Evolutionary conservation across 2,797 vertebrate genomes (phyloP).

Genomic region (Lepidocolaptes lacrymiger): DNA sequence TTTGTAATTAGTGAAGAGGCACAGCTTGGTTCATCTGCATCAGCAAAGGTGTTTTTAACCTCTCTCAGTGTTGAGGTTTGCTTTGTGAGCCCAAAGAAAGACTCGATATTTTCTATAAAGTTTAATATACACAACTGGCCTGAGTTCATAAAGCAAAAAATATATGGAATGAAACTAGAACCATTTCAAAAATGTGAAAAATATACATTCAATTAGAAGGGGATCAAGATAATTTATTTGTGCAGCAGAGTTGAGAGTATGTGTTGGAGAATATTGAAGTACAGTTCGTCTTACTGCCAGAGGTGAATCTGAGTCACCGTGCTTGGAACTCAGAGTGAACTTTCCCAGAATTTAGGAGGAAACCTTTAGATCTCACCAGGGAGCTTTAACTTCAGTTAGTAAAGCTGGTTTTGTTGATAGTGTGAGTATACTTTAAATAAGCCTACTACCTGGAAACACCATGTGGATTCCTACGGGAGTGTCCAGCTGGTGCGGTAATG

Average conservation of each 20-base stretch:
- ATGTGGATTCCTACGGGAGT: background rate
- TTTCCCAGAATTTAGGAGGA: slow-evolving; percentile 42
- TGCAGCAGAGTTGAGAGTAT: background rate
- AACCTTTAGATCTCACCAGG: background rate
- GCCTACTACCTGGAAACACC: background rate
- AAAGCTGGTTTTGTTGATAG: background rate
- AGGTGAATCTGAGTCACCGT: background rate
- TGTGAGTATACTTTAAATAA: background rate
- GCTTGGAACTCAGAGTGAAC: background rate
- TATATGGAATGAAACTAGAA: slow-evolving; percentile 34
- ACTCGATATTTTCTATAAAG: background rate
- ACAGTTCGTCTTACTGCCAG: background rate
- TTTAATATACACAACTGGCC: background rate
- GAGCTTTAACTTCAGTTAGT: background rate
- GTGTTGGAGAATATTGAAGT: background rate
- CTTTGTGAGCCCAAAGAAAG: background rate
- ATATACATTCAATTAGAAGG: slow-evolving; percentile 38
- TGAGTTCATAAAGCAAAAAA: slow-evolving; percentile 23
- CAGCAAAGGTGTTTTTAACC: background rate
- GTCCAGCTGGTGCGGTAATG: background rate
- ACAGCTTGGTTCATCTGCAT: background rate
- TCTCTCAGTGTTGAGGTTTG: background rate
- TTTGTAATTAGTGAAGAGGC: background rate
- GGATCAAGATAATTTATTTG: slow-evolving; percentile 60
- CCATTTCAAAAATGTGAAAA: background rate